These are phyloP conservation scores for Solea solea DNA, from an alignment of 2,113 vertebrate species.

Conservation along the genomic window DNA sequence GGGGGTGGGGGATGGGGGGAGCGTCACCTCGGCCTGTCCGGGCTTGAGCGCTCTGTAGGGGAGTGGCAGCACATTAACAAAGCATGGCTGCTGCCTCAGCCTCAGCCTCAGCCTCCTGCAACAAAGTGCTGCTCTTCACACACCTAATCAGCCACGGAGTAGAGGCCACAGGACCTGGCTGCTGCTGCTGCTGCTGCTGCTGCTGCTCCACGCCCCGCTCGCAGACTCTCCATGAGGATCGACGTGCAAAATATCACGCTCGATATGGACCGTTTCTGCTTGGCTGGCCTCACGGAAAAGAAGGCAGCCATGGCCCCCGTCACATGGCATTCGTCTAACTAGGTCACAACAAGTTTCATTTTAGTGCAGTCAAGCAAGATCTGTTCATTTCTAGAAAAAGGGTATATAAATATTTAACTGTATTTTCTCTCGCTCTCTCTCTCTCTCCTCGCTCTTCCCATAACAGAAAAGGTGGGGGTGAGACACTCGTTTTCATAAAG, in stretches of 20 bases:
- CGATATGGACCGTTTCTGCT: conserved; percentile 65
- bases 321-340: conserved; percentile 74
- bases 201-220: conserved; percentile 29
- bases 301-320: conserved; percentile 60
- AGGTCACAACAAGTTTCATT: conserved; percentile 79
- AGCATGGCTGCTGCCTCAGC: conserved; percentile 1
- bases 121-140: conserved; percentile 60
- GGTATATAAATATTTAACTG: conserved; percentile 77
- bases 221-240: conserved; percentile 58
- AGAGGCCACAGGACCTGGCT: conserved; percentile 35
- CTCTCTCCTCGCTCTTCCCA: background rate
- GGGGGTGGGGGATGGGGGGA: conserved; percentile 25
- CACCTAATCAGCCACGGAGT: conserved; percentile 64
- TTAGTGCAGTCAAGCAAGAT: conserved; percentile 74
- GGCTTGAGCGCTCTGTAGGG: conserved; percentile 60
- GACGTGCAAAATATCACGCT: conserved; percentile 49
- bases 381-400: conserved; percentile 67
- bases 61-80: conserved; percentile 65
- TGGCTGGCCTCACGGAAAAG: conserved; percentile 55
- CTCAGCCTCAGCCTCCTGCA: conserved; percentile 22
- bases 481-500: conserved; percentile 58
- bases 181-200: too few relatives aligned
- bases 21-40: conserved; percentile 63
- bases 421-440: conserved; percentile 31
- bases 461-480: conserved; percentile 31